A percentile compares a stretch with the other conserved stretches of the same genome.
Evolutionary conservation across 1,140 invertebrate species (phyloP).

Genomic region (Lucilia cuprina): DNA sequence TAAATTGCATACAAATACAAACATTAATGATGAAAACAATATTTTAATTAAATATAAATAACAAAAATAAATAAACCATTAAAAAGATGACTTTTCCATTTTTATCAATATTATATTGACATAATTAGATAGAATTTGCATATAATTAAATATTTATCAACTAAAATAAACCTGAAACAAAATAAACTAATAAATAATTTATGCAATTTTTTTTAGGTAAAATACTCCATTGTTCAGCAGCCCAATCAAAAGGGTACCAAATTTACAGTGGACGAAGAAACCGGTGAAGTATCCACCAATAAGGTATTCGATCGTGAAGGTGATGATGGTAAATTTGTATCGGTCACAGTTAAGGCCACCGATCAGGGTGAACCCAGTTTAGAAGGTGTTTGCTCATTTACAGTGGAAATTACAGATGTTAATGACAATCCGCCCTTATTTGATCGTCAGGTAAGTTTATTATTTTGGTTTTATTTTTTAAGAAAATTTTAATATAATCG

Average conservation of each 20-base stretch:
- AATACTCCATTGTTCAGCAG: constrained; percentile 95
- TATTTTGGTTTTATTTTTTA: background rate
- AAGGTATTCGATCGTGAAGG: constrained; percentile 96
- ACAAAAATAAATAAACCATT: background rate
- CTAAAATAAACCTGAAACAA: background rate
- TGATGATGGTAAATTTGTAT: constrained; percentile 94
- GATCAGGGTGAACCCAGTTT: constrained; percentile 95
- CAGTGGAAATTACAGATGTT: constrained; percentile 94
- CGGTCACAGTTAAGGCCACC: constrained; percentile 93
- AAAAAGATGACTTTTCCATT: too few species aligned
- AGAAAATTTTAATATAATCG: background rate
- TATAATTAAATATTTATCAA: background rate
- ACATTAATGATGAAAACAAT: background rate
- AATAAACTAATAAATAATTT: background rate
- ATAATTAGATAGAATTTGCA: background rate
- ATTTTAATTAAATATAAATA: background rate
- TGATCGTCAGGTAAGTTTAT: constrained; percentile 84
- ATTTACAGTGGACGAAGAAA: constrained; percentile 93
- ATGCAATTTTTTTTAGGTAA: constrained; percentile 65
- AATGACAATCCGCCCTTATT: constrained; percentile 94
- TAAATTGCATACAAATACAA: background rate
- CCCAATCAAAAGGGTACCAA: constrained; percentile 96
- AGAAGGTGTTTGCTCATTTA: constrained; percentile 94
- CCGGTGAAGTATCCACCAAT: constrained; percentile 91
- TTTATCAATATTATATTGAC: background rate